Conservation (phyloP, 2,113 vertebrate species). For the rat (Rattus norvegicus) region DNA sequence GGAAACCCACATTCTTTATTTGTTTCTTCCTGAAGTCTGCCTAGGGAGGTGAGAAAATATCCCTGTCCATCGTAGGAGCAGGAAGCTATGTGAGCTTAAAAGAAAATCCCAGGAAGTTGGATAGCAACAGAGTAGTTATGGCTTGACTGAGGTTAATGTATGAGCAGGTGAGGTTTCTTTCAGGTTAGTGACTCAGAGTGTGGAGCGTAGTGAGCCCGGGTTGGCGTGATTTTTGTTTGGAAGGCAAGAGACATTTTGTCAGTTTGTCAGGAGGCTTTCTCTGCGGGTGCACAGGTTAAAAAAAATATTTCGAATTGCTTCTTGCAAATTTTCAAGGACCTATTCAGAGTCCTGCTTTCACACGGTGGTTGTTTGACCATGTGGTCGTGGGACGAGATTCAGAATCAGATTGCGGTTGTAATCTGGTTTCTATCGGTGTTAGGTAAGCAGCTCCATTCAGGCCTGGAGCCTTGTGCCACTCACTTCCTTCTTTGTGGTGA, state of each 20-base stretch:
- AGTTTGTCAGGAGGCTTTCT: not conserved
- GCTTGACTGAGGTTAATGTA: not conserved
- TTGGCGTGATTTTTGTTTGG: not conserved
- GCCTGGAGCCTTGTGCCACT: not conserved
- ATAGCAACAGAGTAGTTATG: not conserved
- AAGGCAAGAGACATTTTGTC: not conserved
- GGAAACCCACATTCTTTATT: constrained; percentile 2
- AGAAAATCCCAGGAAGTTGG: not conserved
- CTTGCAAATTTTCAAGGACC: not conserved
- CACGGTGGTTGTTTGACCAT: not conserved
- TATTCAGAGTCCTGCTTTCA: not conserved
- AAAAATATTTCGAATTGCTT: not conserved
- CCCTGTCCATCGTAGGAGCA: not conserved
- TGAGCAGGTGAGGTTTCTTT: not conserved
- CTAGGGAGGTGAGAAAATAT: constrained; percentile 31
- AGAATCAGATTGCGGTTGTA: not conserved
- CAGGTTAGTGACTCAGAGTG: not conserved
- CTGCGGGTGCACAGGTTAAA: not conserved
- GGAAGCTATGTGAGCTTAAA: not conserved
- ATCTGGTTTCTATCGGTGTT: not conserved
- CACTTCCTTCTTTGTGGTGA: not conserved
- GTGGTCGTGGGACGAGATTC: not conserved
- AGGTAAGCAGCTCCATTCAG: not conserved
- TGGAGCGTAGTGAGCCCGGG: not conserved
- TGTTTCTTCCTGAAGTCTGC: constrained; percentile 39